Evolutionary conservation across 2,113 vertebrate species (phyloP).

Genomic region (Ciconia stormi): DNA sequence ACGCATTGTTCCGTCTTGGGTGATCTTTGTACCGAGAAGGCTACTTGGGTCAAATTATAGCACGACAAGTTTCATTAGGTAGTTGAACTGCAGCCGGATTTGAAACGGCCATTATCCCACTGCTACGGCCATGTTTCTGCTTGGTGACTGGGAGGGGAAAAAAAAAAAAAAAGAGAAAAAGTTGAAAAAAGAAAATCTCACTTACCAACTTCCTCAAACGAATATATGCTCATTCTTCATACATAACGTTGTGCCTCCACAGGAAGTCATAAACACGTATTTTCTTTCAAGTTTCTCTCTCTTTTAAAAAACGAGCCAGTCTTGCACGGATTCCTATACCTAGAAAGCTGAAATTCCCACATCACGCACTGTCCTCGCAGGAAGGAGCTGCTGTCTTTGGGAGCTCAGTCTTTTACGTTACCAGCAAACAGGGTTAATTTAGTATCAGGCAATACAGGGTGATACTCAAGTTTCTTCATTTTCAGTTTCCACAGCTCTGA

Average conservation of each 20-base stretch:
- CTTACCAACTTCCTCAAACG: background rate
- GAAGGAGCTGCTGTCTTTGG: background rate
- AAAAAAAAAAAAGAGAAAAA: too few relatives aligned
- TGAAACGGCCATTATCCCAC: background rate
- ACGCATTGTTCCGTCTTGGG: background rate
- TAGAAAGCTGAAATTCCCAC: background rate
- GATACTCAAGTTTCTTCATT: background rate
- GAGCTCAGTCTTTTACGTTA: background rate
- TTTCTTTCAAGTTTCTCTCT: background rate
- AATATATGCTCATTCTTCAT: rapidly evolving
- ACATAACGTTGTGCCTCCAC: background rate
- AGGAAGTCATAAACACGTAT: background rate
- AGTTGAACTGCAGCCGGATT: background rate
- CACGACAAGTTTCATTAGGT: background rate
- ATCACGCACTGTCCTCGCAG: background rate
- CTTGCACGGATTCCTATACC: background rate
- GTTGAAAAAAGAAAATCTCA: background rate
- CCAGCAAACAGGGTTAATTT: background rate
- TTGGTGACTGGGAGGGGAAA: background rate
- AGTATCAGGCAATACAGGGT: background rate
- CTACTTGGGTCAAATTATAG: background rate
- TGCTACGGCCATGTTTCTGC: background rate
- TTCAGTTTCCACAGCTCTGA: background rate
- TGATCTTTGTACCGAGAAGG: background rate
- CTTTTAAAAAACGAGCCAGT: rapidly evolving